These are phyloP conservation scores for Zhuqinia jingwanae DNA, from an alignment of 2,888 invertebrate genomes.

Conservation along the genomic window DNA sequence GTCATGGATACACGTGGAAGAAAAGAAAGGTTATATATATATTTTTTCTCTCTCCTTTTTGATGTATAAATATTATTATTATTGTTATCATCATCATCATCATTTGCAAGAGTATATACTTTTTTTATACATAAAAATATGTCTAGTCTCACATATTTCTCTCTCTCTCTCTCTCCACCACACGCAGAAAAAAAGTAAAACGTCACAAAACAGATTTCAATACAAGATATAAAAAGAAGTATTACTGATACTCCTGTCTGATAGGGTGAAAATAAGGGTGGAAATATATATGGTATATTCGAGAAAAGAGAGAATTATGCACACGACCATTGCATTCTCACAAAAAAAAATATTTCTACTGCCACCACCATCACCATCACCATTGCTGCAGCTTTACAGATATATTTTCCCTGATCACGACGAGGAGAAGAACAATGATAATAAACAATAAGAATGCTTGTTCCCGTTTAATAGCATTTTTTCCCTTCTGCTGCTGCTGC, in stretches of 20 bases:
- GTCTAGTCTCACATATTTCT: no score
- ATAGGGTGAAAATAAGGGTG: conserved; percentile 52
- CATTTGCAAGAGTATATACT: no score
- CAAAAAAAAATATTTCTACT: neutral
- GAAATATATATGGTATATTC: conserved; percentile 66
- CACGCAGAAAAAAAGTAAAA: conserved; percentile 4
- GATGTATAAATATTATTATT: no score
- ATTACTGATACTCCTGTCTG: conserved; percentile 70
- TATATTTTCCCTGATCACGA: neutral
- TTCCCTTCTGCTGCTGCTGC: conserved; percentile 23
- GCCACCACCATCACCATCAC: neutral
- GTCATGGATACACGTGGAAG: no score
- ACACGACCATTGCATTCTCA: conserved; percentile 45
- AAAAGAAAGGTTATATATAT: no score
- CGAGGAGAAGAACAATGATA: conserved; percentile 13
- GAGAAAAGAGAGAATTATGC: conserved; percentile 52
- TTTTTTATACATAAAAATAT: no score
- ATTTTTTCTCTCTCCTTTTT: no score
- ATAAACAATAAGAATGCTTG: no score
- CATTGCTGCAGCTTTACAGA: no score
- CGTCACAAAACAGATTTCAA: conserved; percentile 68
- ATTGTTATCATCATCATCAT: no score
- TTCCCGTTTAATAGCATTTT: conserved; percentile 36
- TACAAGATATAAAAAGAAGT: conserved; percentile 68
- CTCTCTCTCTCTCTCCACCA: neutral